A percentile compares a stretch with the other conserved stretches of the same genome.
Conservation (phyloP, 2,888 invertebrate genomes). For the Coenonympha arcania region DNA sequence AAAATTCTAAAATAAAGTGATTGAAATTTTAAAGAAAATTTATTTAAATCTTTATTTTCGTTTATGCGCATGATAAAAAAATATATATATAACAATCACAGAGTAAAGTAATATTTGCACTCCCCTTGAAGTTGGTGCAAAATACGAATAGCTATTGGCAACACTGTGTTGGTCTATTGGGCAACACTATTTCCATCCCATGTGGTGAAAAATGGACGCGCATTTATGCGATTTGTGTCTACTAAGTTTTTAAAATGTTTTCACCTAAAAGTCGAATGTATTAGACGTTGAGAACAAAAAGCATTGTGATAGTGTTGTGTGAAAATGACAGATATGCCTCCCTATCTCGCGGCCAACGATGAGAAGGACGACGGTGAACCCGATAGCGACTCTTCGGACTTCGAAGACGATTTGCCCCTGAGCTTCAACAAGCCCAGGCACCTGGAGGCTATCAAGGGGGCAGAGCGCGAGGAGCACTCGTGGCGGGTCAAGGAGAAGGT, state of each 20-base stretch:
- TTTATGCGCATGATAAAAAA: too few relatives aligned
- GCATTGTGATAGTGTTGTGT: constrained; percentile 47
- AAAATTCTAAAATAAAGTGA: too few relatives aligned
- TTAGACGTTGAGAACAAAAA: constrained; percentile 42
- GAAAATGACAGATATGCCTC: constrained; percentile 73
- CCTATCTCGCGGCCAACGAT: constrained; percentile 65
- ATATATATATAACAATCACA: too few relatives aligned
- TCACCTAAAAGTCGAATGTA: constrained; percentile 39
- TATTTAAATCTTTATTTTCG: too few relatives aligned
- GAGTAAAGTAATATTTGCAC: too few relatives aligned
- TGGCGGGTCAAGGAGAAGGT: constrained; percentile 97
- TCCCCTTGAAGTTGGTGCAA: too few relatives aligned
- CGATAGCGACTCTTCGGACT: constrained; percentile 63
- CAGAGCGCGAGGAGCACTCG: constrained; percentile 82
- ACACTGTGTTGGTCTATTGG: too few relatives aligned
- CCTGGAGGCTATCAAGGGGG: constrained; percentile 60
- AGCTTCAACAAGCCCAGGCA: constrained; percentile 81
- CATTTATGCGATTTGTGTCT: constrained; percentile 67
- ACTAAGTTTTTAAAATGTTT: constrained; percentile 61
- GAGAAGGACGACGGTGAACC: constrained; percentile 59
- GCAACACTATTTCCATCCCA: constrained; percentile 56
- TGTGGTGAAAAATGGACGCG: constrained; percentile 71
- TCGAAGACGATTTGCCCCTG: constrained; percentile 79
- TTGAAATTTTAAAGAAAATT: too few relatives aligned
- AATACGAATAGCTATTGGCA: too few relatives aligned